Conservation (phyloP, 2,113 vertebrate genomes). For the Stigmatopora nigra region DNA sequence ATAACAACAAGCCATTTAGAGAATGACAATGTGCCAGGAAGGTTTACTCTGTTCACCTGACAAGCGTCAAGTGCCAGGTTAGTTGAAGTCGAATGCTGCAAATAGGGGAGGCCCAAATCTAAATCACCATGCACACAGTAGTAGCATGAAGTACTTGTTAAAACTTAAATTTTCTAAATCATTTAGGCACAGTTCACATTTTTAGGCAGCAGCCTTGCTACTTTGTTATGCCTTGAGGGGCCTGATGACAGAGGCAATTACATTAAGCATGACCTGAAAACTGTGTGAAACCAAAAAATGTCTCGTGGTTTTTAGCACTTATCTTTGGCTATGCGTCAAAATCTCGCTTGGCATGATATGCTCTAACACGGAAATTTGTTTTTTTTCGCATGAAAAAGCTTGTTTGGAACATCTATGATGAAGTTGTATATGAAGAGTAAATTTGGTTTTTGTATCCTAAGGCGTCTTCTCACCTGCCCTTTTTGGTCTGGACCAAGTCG, state of each 20-base stretch:
- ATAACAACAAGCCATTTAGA: not conserved
- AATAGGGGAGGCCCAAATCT: not conserved
- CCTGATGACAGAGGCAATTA: constrained; percentile 9
- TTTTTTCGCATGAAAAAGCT: not conserved
- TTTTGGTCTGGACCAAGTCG: too few species aligned
- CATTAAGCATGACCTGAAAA: constrained; percentile 7
- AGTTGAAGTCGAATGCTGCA: not conserved
- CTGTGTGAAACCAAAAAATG: not conserved
- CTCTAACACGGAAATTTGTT: not conserved
- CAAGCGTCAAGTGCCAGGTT: not conserved
- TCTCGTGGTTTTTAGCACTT: not conserved
- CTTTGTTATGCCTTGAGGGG: constrained; percentile 6
- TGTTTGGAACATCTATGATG: not conserved
- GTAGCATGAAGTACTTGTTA: not conserved
- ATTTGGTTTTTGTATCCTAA: too few species aligned
- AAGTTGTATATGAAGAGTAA: too few species aligned
- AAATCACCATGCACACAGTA: not conserved
- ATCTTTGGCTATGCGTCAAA: not conserved
- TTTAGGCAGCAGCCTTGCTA: constrained; percentile 4
- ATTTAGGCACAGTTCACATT: constrained; percentile 9
- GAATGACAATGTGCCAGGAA: not conserved
- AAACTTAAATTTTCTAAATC: constrained; percentile 3
- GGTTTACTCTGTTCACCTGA: not conserved
- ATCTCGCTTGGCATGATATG: not conserved
- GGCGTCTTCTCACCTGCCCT: too few species aligned